Evolutionary conservation across 2,888 invertebrate genomes (phyloP).

Genomic region (Caenorhabditis auriculariae): DNA sequence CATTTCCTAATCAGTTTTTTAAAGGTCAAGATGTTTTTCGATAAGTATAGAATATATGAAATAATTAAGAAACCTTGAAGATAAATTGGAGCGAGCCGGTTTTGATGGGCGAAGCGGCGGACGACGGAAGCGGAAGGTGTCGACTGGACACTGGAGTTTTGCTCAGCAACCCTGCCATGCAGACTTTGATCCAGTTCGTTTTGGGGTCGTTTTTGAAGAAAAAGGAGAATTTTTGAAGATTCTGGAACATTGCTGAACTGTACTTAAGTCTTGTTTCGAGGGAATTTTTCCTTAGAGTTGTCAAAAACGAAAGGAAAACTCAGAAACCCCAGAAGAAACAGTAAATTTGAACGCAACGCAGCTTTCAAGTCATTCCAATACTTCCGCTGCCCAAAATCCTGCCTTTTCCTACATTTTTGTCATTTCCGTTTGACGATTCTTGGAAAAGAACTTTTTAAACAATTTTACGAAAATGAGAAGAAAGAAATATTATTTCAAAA

Average conservation of each 20-base stretch:
- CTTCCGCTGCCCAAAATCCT: neutral
- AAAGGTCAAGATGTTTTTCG: too few species aligned
- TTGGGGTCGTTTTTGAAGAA: neutral
- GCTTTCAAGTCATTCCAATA: neutral
- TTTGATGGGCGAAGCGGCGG: constrained; percentile 36
- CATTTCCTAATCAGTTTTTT: too few species aligned
- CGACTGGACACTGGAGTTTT: constrained; percentile 80
- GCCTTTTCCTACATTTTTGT: neutral
- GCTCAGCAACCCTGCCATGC: constrained; percentile 82
- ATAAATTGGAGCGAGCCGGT: constrained; percentile 54
- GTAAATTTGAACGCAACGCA: neutral
- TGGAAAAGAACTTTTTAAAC: neutral
- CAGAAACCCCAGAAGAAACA: constrained; percentile 1
- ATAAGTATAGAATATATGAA: too few species aligned
- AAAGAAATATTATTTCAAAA: too few species aligned
- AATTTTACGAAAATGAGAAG: neutral
- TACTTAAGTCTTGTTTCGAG: too few species aligned
- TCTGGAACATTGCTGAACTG: too few species aligned
- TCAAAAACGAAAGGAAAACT: too few species aligned
- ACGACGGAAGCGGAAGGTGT: constrained; percentile 60
- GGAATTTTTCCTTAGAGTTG: too few species aligned
- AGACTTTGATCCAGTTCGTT: constrained; percentile 70
- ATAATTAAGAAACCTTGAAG: too few species aligned
- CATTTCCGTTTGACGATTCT: too few species aligned
- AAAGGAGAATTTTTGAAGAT: too few species aligned